Evolutionary conservation across 92 coral and sea anemone species (phyloP), one percentile per base, ranked within the genome.

Genomic region (Phenganax stokvisi): DNA sequence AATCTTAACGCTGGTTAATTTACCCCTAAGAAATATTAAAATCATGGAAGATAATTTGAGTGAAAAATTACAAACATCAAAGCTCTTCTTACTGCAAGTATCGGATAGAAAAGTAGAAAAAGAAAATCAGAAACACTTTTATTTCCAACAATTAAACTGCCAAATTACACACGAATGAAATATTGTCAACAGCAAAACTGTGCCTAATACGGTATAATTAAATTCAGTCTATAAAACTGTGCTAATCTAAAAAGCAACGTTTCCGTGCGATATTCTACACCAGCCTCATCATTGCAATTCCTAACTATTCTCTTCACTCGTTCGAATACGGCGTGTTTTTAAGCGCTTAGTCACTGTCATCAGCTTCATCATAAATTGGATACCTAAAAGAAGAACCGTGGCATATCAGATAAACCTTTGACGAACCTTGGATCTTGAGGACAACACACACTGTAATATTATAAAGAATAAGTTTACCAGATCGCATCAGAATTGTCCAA

Each of bases 291-390:
- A 71, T n/a, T 71, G 51, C 73, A 16, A 13, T 2, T 67, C 10
- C 77, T 29, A 52, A 15, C 77, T 72, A 72, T 7, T 12, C 13
- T 37, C 47, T 28, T 31, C 7, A 56, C 9, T n/a, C 53, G 55
- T 8, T 16, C 15, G 7, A 75, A 0, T 64, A 57, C 8, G 44
- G 8, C 51, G 31, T 51, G 13, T 25, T 10, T 15, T 27, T 56
- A 20, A 47, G 25, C 0, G 13, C 17, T 79, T 25, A 79, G 51
- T 79, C 83, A 30, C 83, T 79, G 83, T 79, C 73, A 68, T 68
- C 83, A 15, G 83, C 73, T 53, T 63, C 83, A 28, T 79, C 74
- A 64, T 63, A 65, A 51, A 79, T 52, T 7, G 73, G 54, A 65
- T 60, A 79, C 83, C 83, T 79, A 51, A 29, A 79, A 65, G 17